Percentiles rank a stretch among this genome's conserved stretches.
These are phyloP conservation scores for Calonectris borealis DNA, from an alignment of 2,113 vertebrate species.

Conservation along the genomic window DNA sequence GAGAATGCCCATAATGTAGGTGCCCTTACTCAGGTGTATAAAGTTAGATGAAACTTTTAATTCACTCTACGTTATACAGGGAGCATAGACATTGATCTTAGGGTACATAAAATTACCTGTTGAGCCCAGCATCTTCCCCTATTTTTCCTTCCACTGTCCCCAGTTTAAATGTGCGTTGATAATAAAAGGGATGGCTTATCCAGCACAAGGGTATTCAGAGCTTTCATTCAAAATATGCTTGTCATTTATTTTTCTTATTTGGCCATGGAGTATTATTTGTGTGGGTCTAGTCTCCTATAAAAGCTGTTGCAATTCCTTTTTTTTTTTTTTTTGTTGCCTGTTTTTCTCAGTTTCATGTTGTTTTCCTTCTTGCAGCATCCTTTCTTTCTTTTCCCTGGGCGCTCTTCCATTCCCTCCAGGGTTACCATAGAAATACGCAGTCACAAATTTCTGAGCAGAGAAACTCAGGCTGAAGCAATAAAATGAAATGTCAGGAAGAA, in stretches of 20 bases:
- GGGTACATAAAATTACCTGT: background rate
- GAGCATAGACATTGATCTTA: background rate
- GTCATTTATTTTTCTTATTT: background rate
- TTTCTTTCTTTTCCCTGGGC: slow-evolving; percentile 7
- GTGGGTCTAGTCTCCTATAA: background rate
- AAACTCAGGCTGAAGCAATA: background rate
- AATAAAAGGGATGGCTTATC: background rate
- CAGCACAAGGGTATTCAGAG: background rate
- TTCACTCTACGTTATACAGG: background rate
- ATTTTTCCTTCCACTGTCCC: background rate
- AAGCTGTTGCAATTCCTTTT: background rate
- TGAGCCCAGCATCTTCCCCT: background rate
- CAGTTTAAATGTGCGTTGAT: background rate
- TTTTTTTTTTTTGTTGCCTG: background rate
- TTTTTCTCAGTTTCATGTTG: slow-evolving; percentile 19
- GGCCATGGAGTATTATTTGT: background rate
- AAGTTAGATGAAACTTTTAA: background rate
- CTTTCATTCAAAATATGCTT: background rate
- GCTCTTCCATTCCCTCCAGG: slow-evolving; percentile 11
- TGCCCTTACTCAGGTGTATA: background rate
- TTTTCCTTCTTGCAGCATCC: background rate
- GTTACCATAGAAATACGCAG: slow-evolving; percentile 52
- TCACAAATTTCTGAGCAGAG: slow-evolving; percentile 1
- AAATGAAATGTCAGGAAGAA: slow-evolving; percentile 17
- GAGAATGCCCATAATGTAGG: background rate